Evolutionary conservation across 2,113 vertebrate genomes (phyloP).

Genomic region (Otis tarda): DNA sequence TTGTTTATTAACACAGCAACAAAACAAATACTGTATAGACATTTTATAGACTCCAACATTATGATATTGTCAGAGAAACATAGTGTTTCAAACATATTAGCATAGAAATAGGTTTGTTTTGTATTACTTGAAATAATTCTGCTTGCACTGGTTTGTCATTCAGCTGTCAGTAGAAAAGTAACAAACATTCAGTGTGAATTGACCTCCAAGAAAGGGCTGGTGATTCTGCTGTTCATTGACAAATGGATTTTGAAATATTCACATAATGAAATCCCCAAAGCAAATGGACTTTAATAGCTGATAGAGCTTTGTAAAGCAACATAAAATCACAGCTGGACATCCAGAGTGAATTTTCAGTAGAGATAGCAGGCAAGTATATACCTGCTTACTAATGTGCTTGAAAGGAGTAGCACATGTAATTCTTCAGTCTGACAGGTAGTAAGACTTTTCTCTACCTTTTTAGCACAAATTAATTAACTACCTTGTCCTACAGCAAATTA

Average conservation of each 20-base stretch:
- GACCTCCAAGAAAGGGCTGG: conserved; percentile 34
- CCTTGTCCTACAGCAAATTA: neutral
- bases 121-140: conserved; percentile 27
- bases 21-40: conserved; percentile 35
- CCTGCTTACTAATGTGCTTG: neutral
- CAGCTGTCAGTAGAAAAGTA: conserved; percentile 31
- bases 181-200: conserved; percentile 1
- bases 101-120: conserved; percentile 38
- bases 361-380: neutral
- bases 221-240: neutral
- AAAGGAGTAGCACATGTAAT: neutral
- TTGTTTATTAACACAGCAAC: conserved; percentile 20
- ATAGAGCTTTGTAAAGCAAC: neutral
- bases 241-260: conserved; percentile 48
- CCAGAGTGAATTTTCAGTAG: neutral
- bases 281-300: neutral
- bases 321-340: neutral
- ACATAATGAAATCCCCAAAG: conserved; percentile 27
- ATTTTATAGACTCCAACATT: neutral
- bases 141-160: conserved; percentile 25
- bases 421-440: neutral
- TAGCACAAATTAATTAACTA: neutral
- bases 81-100: conserved; percentile 31
- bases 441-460: neutral
- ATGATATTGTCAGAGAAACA: neutral